phyloP scores from a whole-genome alignment of 1,140 invertebrate genomes.

The Pachyrhynchus sulphureomaculatus region DNA sequence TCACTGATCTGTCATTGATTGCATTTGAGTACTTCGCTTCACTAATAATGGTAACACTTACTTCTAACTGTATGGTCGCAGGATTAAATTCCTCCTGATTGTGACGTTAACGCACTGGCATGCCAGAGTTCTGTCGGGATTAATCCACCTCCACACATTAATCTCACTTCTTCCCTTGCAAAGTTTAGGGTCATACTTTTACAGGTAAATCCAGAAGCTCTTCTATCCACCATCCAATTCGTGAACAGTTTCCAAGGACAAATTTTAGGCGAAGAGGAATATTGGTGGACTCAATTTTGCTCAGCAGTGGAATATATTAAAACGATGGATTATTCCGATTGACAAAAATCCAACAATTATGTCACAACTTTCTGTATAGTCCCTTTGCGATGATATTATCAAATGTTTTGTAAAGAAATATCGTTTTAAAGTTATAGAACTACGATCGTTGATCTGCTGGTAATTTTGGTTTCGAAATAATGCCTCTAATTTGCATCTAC shows the following conservation, averaged over 20 bases:
- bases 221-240: slow-evolving; percentile 96
- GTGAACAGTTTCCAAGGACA: slow-evolving; percentile 87
- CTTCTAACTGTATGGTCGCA: too few relatives aligned
- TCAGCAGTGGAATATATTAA: slow-evolving; percentile 97
- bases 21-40: too few relatives aligned
- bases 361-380: background rate
- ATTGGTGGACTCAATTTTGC: slow-evolving; percentile 98
- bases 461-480: too few relatives aligned
- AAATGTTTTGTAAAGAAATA: background rate
- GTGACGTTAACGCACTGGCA: background rate
- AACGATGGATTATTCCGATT: slow-evolving; percentile 83
- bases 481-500: too few relatives aligned
- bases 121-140: background rate
- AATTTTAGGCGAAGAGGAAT: slow-evolving; percentile 89
- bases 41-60: too few relatives aligned
- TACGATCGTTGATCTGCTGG: too few relatives aligned
- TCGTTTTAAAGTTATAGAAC: slow-evolving; percentile 3
- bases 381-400: background rate
- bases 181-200: background rate
- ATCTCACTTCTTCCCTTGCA: background rate
- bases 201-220: slow-evolving; percentile 88
- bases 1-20: too few relatives aligned
- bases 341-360: slow-evolving; percentile 11
- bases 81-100: too few relatives aligned
- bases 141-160: background rate